These are phyloP conservation scores for Cyclura pinguis DNA, from an alignment of 2,797 vertebrate species.

Conservation along the genomic window DNA sequence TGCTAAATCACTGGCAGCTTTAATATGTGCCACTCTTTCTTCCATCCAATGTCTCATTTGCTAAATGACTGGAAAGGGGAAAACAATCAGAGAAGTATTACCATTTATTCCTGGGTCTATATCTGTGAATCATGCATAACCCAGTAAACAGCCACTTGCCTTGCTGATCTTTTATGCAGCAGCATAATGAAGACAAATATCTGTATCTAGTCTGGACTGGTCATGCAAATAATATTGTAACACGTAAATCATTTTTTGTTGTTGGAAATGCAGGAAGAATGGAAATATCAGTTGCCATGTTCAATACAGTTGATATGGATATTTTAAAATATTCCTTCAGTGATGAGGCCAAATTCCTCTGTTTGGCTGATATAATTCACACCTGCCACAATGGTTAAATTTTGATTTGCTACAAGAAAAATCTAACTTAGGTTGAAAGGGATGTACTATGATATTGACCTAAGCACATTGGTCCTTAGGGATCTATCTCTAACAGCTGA, in stretches of 20 bases:
- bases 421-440: constrained; percentile 17
- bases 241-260: background rate
- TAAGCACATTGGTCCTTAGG: background rate
- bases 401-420: background rate
- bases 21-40: background rate
- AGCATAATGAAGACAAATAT: background rate
- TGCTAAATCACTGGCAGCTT: constrained; percentile 9
- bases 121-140: background rate
- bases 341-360: background rate
- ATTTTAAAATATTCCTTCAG: background rate
- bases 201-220: background rate
- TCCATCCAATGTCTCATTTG: constrained; percentile 5
- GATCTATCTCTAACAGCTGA: rapidly evolving
- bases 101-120: background rate
- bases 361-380: too few relatives aligned
- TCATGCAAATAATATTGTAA: background rate
- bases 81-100: background rate
- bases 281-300: background rate
- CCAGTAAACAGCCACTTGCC: background rate
- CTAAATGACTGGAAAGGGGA: background rate
- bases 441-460: background rate
- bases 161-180: background rate
- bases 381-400: background rate
- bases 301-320: background rate
- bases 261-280: background rate